Evolutionary conservation across 92 coral and sea anemone species (phyloP).

Genomic region (Phymanthus crucifer): DNA sequence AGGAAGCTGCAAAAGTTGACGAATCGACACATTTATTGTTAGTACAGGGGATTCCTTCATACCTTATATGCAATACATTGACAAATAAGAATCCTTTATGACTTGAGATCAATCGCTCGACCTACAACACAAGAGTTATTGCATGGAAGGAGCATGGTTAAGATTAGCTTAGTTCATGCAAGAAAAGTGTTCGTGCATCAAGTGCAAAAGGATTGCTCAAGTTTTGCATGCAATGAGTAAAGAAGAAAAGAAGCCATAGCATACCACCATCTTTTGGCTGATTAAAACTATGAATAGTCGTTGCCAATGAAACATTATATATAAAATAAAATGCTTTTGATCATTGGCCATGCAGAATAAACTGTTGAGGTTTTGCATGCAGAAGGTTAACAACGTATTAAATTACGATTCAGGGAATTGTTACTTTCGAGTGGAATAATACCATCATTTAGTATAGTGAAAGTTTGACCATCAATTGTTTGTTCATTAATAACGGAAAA

Average conservation of each 20-base stretch:
- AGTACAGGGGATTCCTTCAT: constrained; percentile 5
- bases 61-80: constrained; percentile 48
- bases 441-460: no score
- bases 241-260: neutral
- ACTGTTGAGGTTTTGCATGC: neutral
- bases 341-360: neutral
- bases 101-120: constrained; percentile 45
- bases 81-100: constrained; percentile 50
- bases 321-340: no score
- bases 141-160: constrained; percentile 33
- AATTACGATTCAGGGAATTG: neutral
- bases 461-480: neutral
- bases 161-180: constrained; percentile 20
- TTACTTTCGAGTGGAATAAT: no score
- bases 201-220: neutral
- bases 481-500: no score
- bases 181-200: neutral
- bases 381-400: neutral
- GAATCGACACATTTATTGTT: constrained; percentile 19
- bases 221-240: neutral
- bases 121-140: constrained; percentile 44
- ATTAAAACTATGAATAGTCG: neutral
- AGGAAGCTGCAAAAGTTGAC: constrained; percentile 37
- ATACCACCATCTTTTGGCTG: neutral
- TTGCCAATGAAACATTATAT: neutral